Evolutionary conservation across 92 coral and sea anemone species (phyloP), one percentile per base, ranked within the genome.

Genomic region (Pocillopora meandrina): DNA sequence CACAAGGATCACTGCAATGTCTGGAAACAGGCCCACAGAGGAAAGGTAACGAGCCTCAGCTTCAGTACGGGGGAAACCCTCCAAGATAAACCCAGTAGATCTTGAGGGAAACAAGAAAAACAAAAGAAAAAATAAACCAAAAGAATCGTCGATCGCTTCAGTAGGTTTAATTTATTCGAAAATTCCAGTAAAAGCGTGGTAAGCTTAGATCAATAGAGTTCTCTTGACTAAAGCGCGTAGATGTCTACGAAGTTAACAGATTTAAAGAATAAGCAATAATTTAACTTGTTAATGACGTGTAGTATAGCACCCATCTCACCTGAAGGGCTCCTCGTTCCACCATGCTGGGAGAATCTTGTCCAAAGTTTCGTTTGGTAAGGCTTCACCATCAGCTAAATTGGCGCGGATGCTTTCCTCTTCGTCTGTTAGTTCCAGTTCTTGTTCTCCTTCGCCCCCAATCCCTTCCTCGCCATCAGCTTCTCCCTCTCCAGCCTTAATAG

Each of bases 291-390:
- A 7, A 42, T 7, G 52, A 42, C 8, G 52, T 73, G 49, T 72
- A 12, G 15, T 35, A 1, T 56, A 55, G 12, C 36, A 26, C 26
- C 17, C 17, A 62, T 23, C 87, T 59, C 88, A 95, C 98, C 92
- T 87, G 63, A 92, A 96, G 1, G 99, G 99, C 57, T 96, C 99
- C 69, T 96, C 99, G 61, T 96, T 92, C 99, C 99, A 96, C 95
- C 98, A 96, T 14, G 95, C 87, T 56, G 93, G 90, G 52, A 96
- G 83, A 67, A 96, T 92, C 66, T 92, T 96, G 71, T 96, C 96
- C 78, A 96, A 61, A 1, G 93, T 94, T 31, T 94, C 98, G 72
- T 80, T 89, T 5, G 94, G 96, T 19, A 96, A 74, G 7, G 85
- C 91, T 60, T 96, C 99, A 11, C 95, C 99, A 19, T 94, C 98